Percentiles rank a stretch among this genome's conserved stretches.
Conservation (phyloP, 2,888 invertebrate species). For the Boloria euphrosyne region DNA sequence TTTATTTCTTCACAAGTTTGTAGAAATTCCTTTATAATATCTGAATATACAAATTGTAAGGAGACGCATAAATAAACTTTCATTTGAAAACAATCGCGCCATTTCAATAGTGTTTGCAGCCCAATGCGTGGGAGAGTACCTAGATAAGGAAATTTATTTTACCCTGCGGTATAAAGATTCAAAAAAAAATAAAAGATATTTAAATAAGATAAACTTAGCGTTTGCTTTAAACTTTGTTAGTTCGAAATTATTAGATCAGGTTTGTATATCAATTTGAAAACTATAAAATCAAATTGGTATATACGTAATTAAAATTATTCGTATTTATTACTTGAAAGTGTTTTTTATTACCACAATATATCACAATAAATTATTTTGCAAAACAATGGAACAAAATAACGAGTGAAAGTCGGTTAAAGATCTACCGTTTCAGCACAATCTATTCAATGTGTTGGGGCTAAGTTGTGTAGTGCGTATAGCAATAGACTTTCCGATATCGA, state of each 20-base stretch:
- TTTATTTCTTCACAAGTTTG: neutral
- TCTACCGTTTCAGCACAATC: conserved; percentile 28
- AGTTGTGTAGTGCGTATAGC: conserved; percentile 53
- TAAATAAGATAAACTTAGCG: neutral
- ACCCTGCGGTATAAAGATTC: conserved; percentile 35
- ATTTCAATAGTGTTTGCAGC: conserved; percentile 33
- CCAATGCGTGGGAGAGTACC: conserved; percentile 48
- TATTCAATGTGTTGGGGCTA: conserved; percentile 38
- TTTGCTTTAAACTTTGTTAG: neutral
- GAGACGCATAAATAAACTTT: conserved; percentile 18
- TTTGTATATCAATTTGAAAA: no score
- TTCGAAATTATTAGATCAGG: no score
- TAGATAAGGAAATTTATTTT: conserved; percentile 47
- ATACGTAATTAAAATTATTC: neutral
- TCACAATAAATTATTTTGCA: neutral
- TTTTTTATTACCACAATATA: neutral
- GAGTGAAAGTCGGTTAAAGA: conserved; percentile 17
- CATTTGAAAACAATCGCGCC: conserved; percentile 37
- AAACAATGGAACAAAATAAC: conserved; percentile 5
- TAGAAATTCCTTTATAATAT: conserved; percentile 1
- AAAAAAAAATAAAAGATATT: conserved; percentile 3
- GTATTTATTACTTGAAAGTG: neutral
- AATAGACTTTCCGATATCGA: conserved; percentile 61
- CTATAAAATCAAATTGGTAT: neutral
- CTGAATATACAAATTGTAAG: conserved; percentile 7